Percentiles rank a stretch among this genome's conserved stretches.
Conservation (phyloP, 2,113 vertebrate species). For the Morone chrysops region DNA sequence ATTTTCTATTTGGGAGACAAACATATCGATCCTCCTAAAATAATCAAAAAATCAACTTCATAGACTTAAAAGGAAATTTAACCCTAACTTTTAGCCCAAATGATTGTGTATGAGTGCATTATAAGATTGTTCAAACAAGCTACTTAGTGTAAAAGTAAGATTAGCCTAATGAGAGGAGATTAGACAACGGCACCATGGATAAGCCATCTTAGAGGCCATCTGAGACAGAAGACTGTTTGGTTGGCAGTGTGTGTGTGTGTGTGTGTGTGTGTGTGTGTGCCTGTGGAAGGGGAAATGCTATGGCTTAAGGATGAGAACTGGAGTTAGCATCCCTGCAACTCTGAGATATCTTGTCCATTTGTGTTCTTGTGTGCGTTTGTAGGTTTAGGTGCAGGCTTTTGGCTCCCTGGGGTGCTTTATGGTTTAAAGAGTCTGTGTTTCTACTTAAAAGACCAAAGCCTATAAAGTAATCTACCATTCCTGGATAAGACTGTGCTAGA, state of each 20-base stretch:
- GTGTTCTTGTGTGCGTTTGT: not conserved
- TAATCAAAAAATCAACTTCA: not conserved
- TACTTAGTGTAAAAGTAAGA: slow-evolving; percentile 42
- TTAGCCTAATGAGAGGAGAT: slow-evolving; percentile 50
- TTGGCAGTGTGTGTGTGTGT: not conserved
- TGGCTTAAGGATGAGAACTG: not conserved
- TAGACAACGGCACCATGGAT: slow-evolving; percentile 44
- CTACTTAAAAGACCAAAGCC: slow-evolving; percentile 57
- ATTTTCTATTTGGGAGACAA: not conserved
- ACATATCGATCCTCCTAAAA: not conserved
- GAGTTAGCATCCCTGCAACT: not conserved
- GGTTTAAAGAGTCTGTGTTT: slow-evolving; percentile 57
- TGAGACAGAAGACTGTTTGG: not conserved
- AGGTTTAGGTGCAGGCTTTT: slow-evolving; percentile 24
- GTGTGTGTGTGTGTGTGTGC: not conserved
- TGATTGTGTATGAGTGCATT: not conserved
- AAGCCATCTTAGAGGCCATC: slow-evolving; percentile 45
- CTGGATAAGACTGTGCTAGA: slow-evolving; percentile 42
- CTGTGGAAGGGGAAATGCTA: not conserved
- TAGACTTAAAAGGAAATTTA: not conserved
- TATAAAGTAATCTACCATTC: slow-evolving; percentile 36
- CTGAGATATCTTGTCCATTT: not conserved
- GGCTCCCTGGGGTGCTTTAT: slow-evolving; percentile 20
- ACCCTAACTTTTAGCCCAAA: not conserved
- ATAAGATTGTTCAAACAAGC: slow-evolving; percentile 58